These are phyloP conservation scores for Sternotherus odoratus DNA, from an alignment of 2,797 vertebrate genomes.

Conservation along the genomic window DNA sequence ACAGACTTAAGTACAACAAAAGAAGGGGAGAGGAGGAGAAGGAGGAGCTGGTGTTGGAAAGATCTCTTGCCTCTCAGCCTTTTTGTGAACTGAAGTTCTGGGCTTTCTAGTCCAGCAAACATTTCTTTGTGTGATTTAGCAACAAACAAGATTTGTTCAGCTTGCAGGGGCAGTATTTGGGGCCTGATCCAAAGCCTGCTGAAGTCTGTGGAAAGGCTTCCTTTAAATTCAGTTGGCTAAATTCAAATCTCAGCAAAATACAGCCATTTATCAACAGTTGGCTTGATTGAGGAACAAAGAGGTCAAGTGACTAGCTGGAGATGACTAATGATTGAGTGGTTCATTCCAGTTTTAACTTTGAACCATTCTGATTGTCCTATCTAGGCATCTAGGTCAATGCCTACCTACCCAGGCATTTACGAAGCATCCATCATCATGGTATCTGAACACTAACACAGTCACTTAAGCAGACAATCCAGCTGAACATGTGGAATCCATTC, in stretches of 20 bases:
- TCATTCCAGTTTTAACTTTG: slow-evolving; percentile 61
- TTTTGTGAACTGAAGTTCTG: not conserved
- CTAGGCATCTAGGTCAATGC: not conserved
- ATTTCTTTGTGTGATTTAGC: not conserved
- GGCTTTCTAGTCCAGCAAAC: fast-evolving
- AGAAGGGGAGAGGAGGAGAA: not conserved
- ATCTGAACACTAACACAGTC: slow-evolving; percentile 30
- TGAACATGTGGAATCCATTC: slow-evolving; percentile 15
- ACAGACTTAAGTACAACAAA: not conserved
- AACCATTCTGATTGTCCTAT: slow-evolving; percentile 57
- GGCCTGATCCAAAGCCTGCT: not conserved
- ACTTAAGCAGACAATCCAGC: not conserved
- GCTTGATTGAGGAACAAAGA: slow-evolving; percentile 56
- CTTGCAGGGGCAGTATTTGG: not conserved
- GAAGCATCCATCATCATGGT: slow-evolving; percentile 53
- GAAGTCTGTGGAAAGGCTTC: not conserved
- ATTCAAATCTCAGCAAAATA: slow-evolving; percentile 19
- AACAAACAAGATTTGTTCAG: not conserved
- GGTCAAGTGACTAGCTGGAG: slow-evolving; percentile 50
- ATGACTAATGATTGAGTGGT: slow-evolving; percentile 59
- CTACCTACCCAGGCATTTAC: slow-evolving; percentile 47
- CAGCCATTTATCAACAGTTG: slow-evolving; percentile 39
- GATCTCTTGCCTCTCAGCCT: not conserved
- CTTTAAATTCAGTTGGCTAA: not conserved
- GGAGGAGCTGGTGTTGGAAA: not conserved